These are phyloP conservation scores for Corythaixoides concolor DNA, from an alignment of 2,113 vertebrate genomes.

Conservation along the genomic window DNA sequence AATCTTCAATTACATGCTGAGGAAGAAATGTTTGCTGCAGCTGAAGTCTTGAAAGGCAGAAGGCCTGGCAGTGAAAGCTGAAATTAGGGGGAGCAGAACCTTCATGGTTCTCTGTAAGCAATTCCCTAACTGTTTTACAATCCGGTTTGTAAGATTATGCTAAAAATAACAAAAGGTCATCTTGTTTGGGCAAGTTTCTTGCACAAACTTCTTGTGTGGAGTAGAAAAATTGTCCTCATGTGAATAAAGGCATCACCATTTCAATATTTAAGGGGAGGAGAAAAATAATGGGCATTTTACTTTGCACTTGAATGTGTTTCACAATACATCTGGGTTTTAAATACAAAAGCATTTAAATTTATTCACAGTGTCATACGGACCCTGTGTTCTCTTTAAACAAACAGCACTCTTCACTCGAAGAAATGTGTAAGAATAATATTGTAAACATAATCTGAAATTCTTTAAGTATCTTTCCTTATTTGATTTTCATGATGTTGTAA, in stretches of 20 bases:
- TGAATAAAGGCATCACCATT: neutral
- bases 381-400: neutral
- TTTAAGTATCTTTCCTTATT: neutral
- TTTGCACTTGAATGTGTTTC: neutral
- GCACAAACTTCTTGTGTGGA: neutral
- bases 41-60: neutral
- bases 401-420: neutral
- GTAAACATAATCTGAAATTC: neutral
- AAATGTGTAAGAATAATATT: neutral
- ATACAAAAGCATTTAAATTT: neutral
- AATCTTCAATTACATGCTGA: neutral
- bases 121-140: neutral
- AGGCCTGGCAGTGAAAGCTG: neutral
- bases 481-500: neutral
- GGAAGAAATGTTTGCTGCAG: neutral
- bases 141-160: neutral
- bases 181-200: neutral
- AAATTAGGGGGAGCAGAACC: neutral
- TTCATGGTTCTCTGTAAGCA: neutral
- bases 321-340: neutral
- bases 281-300: neutral
- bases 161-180: neutral
- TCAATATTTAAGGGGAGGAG: neutral
- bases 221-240: neutral
- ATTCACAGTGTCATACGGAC: neutral